Percentiles rank a stretch among this genome's conserved stretches.
These are phyloP conservation scores for Tonatia bakeri DNA, from an alignment of 2,113 vertebrate genomes.

Conservation along the genomic window DNA sequence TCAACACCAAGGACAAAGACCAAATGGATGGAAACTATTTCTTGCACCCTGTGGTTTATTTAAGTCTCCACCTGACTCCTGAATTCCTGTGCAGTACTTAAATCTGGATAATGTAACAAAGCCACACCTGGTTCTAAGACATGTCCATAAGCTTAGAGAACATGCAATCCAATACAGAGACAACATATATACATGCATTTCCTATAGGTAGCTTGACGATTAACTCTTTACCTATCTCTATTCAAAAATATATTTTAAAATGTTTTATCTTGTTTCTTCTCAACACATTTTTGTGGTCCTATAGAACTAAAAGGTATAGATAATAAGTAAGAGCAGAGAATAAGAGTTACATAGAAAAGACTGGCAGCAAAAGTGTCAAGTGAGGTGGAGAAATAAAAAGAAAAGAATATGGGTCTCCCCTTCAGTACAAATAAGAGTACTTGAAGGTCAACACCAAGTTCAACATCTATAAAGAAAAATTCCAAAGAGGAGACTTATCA, in stretches of 20 bases:
- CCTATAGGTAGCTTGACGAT: neutral
- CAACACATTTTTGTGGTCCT: neutral
- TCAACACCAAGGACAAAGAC: constrained; percentile 33
- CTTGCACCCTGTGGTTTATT: neutral
- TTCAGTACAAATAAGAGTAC: neutral
- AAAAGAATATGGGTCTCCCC: neutral
- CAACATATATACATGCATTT: neutral
- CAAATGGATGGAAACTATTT: constrained; percentile 55
- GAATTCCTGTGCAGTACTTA: constrained; percentile 15
- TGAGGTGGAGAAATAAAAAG: neutral
- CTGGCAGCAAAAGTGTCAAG: neutral
- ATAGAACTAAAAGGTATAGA: neutral
- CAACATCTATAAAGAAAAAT: constrained; percentile 23
- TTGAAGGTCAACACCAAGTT: neutral
- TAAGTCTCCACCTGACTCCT: constrained; percentile 29
- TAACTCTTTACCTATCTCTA: neutral
- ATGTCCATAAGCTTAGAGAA: neutral
- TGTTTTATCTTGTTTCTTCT: neutral
- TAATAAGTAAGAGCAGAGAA: neutral
- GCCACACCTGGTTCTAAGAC: constrained; percentile 4
- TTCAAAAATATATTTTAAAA: neutral
- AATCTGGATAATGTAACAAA: constrained; percentile 3
- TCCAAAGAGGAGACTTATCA: constrained; percentile 1
- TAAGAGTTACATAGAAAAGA: neutral
- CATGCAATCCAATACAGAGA: neutral